These are phyloP conservation scores for Bellardia pandia DNA, from an alignment of 2,888 invertebrate species.

Conservation along the genomic window DNA sequence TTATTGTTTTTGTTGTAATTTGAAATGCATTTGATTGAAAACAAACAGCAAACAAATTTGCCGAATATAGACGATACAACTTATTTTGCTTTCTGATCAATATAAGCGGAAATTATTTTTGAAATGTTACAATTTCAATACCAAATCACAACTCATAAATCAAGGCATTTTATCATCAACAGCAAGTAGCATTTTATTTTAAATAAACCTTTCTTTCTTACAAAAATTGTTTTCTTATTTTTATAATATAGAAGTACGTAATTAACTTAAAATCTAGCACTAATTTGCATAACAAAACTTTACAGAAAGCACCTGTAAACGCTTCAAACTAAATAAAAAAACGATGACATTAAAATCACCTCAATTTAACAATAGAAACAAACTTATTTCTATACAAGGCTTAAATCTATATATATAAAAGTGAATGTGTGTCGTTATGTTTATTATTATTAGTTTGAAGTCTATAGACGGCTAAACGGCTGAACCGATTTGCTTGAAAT, in stretches of 20 bases:
- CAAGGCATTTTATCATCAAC: too few species aligned
- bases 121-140: neutral
- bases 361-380: too few species aligned
- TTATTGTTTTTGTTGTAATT: neutral
- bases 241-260: neutral
- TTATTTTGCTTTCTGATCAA: neutral
- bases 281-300: conserved; percentile 11
- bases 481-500: too few species aligned
- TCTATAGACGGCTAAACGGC: too few species aligned
- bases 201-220: neutral
- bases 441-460: too few species aligned
- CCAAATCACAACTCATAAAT: neutral
- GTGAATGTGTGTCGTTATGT: too few species aligned
- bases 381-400: too few species aligned
- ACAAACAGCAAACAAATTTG: neutral
- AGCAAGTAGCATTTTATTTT: too few species aligned
- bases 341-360: too few species aligned
- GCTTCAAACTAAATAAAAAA: too few species aligned
- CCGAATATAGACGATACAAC: neutral
- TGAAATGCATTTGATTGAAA: neutral
- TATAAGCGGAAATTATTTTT: neutral
- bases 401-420: too few species aligned
- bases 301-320: conserved; percentile 9
- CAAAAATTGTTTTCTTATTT: neutral
- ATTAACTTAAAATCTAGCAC: neutral